Conservation (phyloP, 2,888 invertebrate species). For the Microplitis deprimator region DNA sequence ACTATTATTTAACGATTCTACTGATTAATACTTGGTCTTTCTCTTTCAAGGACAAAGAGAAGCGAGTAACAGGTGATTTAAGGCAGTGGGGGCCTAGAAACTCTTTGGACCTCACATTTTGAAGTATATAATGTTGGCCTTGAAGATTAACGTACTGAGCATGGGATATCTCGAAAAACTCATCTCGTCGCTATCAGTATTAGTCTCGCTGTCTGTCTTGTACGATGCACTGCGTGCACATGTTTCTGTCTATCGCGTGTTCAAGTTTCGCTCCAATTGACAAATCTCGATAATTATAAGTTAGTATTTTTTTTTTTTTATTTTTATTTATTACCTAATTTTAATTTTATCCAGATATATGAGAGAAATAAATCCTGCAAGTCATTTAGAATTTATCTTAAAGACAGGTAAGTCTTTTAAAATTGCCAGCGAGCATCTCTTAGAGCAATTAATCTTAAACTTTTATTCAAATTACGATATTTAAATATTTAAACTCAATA, state of each 20-base stretch:
- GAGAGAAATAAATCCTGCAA: background rate
- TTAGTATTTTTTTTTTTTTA: slow-evolving; percentile 12
- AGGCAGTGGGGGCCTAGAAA: slow-evolving; percentile 6
- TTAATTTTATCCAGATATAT: background rate
- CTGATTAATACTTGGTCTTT: slow-evolving; percentile 25
- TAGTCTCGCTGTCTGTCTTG: slow-evolving; percentile 53
- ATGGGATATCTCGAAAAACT: slow-evolving; percentile 52
- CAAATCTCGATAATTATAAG: slow-evolving; percentile 12
- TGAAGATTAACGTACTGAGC: slow-evolving; percentile 61
- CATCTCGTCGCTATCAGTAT: slow-evolving; percentile 64
- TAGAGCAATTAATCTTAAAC: too few relatives aligned
- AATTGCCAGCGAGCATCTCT: background rate
- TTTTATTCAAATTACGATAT: too few relatives aligned
- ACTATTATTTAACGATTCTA: background rate
- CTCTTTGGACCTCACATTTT: slow-evolving; percentile 51
- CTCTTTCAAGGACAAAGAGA: slow-evolving; percentile 46
- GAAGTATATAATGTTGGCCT: slow-evolving; percentile 60
- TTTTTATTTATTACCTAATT: slow-evolving; percentile 3
- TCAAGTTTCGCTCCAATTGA: background rate
- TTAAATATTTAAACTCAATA: too few relatives aligned
- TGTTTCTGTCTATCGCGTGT: slow-evolving; percentile 17
- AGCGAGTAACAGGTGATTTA: slow-evolving; percentile 42
- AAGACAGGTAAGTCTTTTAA: background rate
- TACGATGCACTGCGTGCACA: slow-evolving; percentile 59
- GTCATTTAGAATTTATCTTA: background rate